phyloP scores from a whole-genome alignment of 2,888 invertebrate genomes.

The Itoplectis maculator region DNA sequence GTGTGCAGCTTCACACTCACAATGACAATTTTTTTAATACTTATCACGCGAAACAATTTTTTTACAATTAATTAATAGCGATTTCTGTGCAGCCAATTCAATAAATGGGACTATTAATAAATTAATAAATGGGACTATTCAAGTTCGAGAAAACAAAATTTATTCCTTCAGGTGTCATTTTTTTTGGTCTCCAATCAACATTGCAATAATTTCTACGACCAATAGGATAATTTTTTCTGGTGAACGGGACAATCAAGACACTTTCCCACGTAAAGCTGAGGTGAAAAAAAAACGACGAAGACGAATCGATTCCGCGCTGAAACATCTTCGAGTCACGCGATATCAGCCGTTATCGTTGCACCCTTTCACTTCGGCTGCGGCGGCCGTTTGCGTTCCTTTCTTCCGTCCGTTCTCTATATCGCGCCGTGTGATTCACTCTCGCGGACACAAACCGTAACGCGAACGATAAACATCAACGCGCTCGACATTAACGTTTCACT shows the following conservation, averaged over 20 bases:
- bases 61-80: constrained; percentile 4
- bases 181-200: too few species aligned
- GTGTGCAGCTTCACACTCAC: constrained; percentile 13
- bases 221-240: too few species aligned
- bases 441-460: not conserved
- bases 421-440: not conserved
- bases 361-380: constrained; percentile 22
- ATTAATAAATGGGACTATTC: too few species aligned
- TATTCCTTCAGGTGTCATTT: too few species aligned
- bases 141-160: too few species aligned
- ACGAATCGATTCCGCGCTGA: not conserved
- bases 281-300: not conserved
- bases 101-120: not conserved
- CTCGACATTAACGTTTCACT: constrained; percentile 15
- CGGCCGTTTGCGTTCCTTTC: constrained; percentile 7
- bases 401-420: not conserved
- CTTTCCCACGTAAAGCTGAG: not conserved
- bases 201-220: too few species aligned
- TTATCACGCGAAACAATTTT: constrained; percentile 15
- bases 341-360: constrained; percentile 29
- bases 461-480: constrained; percentile 6
- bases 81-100: not conserved
- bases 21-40: constrained; percentile 19
- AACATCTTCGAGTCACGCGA: constrained; percentile 19
- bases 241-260: not conserved